A percentile compares a stretch with the other conserved stretches of the same genome.
phyloP scores from a whole-genome alignment of 2,888 invertebrate species.

The Lordiphosa andalusiaca region DNA sequence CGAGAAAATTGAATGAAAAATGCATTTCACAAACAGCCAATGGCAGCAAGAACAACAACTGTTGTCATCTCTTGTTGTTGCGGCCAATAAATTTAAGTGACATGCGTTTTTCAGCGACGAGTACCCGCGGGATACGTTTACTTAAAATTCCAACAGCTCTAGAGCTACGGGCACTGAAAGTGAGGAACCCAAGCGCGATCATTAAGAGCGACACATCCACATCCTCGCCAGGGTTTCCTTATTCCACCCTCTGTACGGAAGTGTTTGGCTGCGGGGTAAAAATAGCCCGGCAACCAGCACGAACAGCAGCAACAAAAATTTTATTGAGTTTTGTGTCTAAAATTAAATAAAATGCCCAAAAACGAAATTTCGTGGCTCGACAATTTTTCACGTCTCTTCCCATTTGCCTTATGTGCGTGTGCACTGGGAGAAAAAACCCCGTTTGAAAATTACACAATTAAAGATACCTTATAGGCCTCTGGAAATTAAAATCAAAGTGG shows the following conservation, averaged over 20 bases:
- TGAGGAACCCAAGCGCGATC: constrained; percentile 34
- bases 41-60: constrained; percentile 22
- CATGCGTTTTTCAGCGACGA: constrained; percentile 74
- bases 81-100: constrained; percentile 74
- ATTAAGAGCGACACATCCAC: constrained; percentile 67
- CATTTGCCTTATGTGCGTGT: constrained; percentile 22
- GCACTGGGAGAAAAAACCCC: too few species aligned
- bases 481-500: too few species aligned
- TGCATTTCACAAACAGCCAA: constrained; percentile 58
- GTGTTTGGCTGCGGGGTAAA: constrained; percentile 54
- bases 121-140: constrained; percentile 70
- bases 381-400: constrained; percentile 47
- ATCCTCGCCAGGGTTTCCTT: constrained; percentile 17
- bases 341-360: constrained; percentile 61
- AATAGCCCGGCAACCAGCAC: constrained; percentile 43
- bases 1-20: constrained; percentile 70
- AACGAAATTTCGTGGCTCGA: constrained; percentile 42
- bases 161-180: constrained; percentile 49
- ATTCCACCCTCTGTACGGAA: constrained; percentile 47
- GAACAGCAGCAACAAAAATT: constrained; percentile 38
- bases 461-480: too few species aligned
- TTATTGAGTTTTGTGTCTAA: constrained; percentile 68
- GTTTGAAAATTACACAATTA: too few species aligned
- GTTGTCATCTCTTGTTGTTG: constrained; percentile 33
- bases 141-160: constrained; percentile 66